Base-by-base conservation (phyloP, 2,113 vertebrate species). In the Microcebus jonahi region DNA sequence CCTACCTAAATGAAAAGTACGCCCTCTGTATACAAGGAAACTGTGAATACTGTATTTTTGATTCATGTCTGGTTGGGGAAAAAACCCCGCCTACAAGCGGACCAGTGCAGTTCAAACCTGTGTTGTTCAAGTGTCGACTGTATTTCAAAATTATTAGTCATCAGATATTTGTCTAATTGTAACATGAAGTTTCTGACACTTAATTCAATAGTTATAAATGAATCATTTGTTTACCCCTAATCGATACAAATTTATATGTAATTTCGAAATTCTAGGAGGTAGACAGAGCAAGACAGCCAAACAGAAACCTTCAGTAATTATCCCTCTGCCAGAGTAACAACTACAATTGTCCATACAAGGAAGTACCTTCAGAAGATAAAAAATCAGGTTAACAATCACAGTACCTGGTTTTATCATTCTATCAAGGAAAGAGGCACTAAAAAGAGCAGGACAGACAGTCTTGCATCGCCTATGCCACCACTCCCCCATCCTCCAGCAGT, bases 151-250 rank as follows among this genome's bases (percentile, higher is more conserved):
- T 45, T 85, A 7, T 59, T 68, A 25, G 10, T 80, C n/a, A 83
- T 59, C 25, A 57, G 18, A 87, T 75, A 79, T 82, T 82, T 61
- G 13, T 68, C 10, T 25, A 9, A 79, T 59, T 14, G 9, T 39
- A 87, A 14, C 39, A 86, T 75, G 11, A 90, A 76, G 29, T 96
- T 92, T 85, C 73, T 70, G 92, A 82, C n/a, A 77, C 20, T 73
- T 84, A 92, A 67, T 59, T 73, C 34, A 85, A 36, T 3, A 65
- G 53, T 93, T 57, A 95, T 5, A 90, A 18, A 86, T 71, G 2
- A 90, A 79, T 89, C n/a, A 84, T 36, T 83, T 90, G 13, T 36
- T 92, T 71, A 81, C 9, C 15, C 7, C 5, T 48, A 80, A 93
- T 87, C 80, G 67, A 61, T 39, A 76, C 3, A 76, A 82, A 88